Base-by-base conservation (phyloP, 1,140 invertebrate species). In the Scaptodrosophila lebanonensis region DNA sequence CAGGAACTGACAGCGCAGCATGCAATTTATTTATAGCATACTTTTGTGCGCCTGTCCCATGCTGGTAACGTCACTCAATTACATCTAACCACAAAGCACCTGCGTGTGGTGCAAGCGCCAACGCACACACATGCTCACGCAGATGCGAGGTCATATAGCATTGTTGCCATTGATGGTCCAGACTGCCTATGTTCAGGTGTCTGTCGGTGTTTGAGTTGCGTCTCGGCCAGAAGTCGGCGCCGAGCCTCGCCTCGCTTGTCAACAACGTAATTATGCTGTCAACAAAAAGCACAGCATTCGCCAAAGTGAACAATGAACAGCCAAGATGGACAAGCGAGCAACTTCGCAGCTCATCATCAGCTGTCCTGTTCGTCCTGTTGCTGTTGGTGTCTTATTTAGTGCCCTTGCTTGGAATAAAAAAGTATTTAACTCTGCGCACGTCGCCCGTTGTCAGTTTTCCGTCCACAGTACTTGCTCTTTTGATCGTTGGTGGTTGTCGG, bases 211-310 rank as follows among this genome's bases (percentile, higher is more conserved):
- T 18, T 2, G 8, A n/a, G 7, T 8, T 20, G 9, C 17, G 3
- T 6, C 22, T 9, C 12, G 0, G 9, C 15, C 15, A n/a, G 22
- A 44, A 8, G 25, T 11, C 20, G 3, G 22, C 22, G 3, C 3
- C 22, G 22, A 4, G 22, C 16, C 29, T 39, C 25, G 22, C 18
- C 52, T 39, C 33, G 53, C 32, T 48, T 69, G 49, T 72, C 69
- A 73, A 66, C 75, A 68, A 58, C 75, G 65, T 82, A 82, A 79
- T 79, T 82, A 79, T 79, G 73, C 69, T 79, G 73, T 82, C 73
- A 79, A 79, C 73, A 73, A 69, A 77, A 63, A 68, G 49, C 59
- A 65, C 48, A 54, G 25, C 56, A 48, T n/a, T n/a, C n/a, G n/a
- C n/a, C 38, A 51, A 20, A 54, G 15, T 51, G 59, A 47, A 45